These are phyloP conservation scores for Pristionchus entomophagus DNA, from an alignment of 2,888 invertebrate genomes.

Conservation along the genomic window DNA sequence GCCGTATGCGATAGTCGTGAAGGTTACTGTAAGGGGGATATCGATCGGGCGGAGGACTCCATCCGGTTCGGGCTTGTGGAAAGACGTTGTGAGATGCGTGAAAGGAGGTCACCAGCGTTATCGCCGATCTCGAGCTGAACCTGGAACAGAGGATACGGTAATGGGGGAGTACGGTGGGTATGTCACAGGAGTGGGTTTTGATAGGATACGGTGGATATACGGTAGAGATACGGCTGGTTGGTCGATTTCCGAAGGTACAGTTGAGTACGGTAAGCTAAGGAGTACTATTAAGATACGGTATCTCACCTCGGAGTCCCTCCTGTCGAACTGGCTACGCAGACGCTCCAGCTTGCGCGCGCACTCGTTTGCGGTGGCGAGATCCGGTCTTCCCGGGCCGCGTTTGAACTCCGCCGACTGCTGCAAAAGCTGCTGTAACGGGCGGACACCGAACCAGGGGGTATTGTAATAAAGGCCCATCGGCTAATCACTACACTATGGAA, in stretches of 20 bases:
- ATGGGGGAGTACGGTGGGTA: neutral
- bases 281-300: no score
- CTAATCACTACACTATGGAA: neutral
- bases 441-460: neutral
- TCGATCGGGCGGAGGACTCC: neutral
- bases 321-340: neutral
- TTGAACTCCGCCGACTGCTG: neutral
- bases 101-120: conserved; percentile 29
- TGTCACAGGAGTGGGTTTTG: no score
- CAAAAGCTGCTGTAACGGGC: neutral
- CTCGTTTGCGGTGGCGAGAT: conserved; percentile 44
- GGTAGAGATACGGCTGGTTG: neutral
- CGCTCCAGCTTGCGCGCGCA: conserved; percentile 44
- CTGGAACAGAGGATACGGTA: conserved; percentile 26
- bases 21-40: neutral
- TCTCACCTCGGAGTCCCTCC: conserved; percentile 41
- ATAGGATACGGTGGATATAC: neutral
- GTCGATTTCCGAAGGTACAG: neutral
- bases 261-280: neutral
- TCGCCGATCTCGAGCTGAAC: neutral
- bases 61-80: neutral
- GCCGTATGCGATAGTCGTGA: neutral
- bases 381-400: neutral
- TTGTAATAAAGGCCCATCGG: neutral
- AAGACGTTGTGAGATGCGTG: conserved; percentile 38